These are phyloP conservation scores for Phenganax subtilis DNA, from an alignment of 92 coral and sea anemone species.

Conservation along the genomic window DNA sequence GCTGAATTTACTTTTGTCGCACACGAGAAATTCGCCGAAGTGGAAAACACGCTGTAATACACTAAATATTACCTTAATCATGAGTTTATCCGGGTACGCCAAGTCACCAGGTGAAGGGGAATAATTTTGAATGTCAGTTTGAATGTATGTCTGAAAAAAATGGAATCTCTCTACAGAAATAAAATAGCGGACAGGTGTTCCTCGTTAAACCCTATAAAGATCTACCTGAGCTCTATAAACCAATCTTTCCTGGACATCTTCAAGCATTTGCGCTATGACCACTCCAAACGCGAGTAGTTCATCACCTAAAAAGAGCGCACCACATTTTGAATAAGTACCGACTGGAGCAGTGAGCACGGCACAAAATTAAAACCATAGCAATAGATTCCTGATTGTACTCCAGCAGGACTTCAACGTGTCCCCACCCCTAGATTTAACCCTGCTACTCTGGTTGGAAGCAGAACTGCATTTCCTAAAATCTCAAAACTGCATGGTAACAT, in stretches of 20 bases:
- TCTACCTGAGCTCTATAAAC: slow-evolving; percentile 95
- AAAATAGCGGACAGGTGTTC: too few species aligned
- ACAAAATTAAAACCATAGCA: too few species aligned
- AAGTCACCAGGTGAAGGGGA: slow-evolving; percentile 96
- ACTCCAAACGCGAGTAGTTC: slow-evolving; percentile 91
- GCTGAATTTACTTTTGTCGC: too few species aligned
- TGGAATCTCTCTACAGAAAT: neutral
- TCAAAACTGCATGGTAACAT: too few species aligned
- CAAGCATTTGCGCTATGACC: slow-evolving; percentile 84
- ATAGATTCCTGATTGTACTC: too few species aligned
- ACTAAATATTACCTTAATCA: slow-evolving; percentile 61
- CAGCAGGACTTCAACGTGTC: too few species aligned
- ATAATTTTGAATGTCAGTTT: slow-evolving; percentile 82
- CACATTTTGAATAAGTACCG: neutral
- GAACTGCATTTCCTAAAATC: too few species aligned
- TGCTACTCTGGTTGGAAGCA: too few species aligned
- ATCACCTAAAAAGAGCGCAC: slow-evolving; percentile 52
- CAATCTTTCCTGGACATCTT: slow-evolving; percentile 93
- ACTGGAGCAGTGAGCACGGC: neutral
- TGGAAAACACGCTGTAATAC: too few species aligned
- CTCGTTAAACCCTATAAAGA: too few species aligned
- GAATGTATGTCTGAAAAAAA: slow-evolving; percentile 72
- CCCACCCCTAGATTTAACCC: too few species aligned
- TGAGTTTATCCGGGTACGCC: slow-evolving; percentile 91
- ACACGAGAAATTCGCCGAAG: too few species aligned